Base-by-base conservation (phyloP, 2,888 invertebrate genomes). In the Mythimna vitellina region DNA sequence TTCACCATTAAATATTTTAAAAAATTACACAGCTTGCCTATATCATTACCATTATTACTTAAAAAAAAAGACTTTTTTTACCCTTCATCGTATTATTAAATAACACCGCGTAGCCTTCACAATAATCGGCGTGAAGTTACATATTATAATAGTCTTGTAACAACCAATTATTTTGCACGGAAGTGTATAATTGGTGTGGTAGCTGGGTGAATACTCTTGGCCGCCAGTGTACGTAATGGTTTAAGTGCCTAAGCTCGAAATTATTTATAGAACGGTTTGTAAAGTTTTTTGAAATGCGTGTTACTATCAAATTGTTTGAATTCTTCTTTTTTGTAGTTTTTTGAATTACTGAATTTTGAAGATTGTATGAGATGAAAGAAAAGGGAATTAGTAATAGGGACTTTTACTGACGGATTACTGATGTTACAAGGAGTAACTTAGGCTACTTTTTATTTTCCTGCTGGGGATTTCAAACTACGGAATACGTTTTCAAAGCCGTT, bases 131-230 rank as follows among this genome's bases (percentile, higher is more conserved):
- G 82, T 85, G 78, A 84, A 86, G 83, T 80, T 77, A 83, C 78
- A 82, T 76, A 81, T 86, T 82, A 86, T 82, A 85, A 85, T 84
- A 81, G 80, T 79, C 73, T 81, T 56, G 82, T 81, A 82, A 86
- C 83, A 70, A 74, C 67, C 88, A 87, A 88, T 89, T 87, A 89
- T 87, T 88, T 87, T 81, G 89, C 89, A 84, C 86, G 88, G 89
- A 86, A 89, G 88, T 88, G 83, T 84, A 80, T 86, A 86, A 86
- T 85, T 86, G 83, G 63, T 82, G 71, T 74, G 76, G 77, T 80
- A 73, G 84, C 76, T 78, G 73, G 80, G 78, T 82, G 75, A 83
- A 82, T 74, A 79, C 71, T 72, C 72, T 73, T 66, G 70, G 65
- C 78, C 57, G 65, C 35, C 68, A 78, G 71, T 75, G 67, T 51